Conservation (phyloP, 2,113 vertebrate genomes). For the Siphamia tubifer region DNA sequence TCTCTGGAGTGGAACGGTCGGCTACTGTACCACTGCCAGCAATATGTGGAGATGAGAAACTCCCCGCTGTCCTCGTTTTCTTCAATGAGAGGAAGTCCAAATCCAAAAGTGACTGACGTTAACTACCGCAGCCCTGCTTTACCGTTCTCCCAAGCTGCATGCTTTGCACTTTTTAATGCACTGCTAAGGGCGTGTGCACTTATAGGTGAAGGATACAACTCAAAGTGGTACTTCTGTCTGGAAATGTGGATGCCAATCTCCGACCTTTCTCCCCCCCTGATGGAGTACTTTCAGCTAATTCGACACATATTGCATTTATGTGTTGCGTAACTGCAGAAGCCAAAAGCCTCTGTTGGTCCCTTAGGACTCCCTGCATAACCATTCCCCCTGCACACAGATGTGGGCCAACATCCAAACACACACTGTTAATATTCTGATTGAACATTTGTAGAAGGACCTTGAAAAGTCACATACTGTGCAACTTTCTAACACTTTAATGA, state of each 20-base stretch:
- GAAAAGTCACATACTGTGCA: conserved; percentile 59
- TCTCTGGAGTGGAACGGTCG: conserved; percentile 23
- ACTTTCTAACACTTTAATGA: conserved; percentile 62
- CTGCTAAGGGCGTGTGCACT: conserved; percentile 7
- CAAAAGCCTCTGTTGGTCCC: conserved; percentile 24
- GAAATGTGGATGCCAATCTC: conserved; percentile 30
- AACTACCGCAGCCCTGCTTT: conserved; percentile 2
- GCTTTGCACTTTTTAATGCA: conserved; percentile 43
- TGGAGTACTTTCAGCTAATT: conserved; percentile 51
- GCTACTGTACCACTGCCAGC: conserved; percentile 29
- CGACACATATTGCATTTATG: conserved; percentile 53
- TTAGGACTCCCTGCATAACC: not conserved
- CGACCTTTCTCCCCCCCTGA: conserved; percentile 35
- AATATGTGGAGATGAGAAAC: conserved; percentile 49
- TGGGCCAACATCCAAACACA: conserved; percentile 36
- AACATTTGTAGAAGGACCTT: conserved; percentile 61
- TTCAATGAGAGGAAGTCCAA: conserved; percentile 19
- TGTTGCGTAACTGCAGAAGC: conserved; percentile 39
- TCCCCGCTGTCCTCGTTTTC: conserved; percentile 29
- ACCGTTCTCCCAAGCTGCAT: conserved; percentile 27
- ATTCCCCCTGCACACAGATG: not conserved
- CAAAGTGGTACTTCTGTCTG: conserved; percentile 35
- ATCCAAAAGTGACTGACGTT: conserved; percentile 47
- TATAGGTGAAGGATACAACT: conserved; percentile 29
- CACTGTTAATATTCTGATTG: conserved; percentile 50